Conservation (phyloP, 2,888 invertebrate genomes). For the Leptinotarsa peninsularis region DNA sequence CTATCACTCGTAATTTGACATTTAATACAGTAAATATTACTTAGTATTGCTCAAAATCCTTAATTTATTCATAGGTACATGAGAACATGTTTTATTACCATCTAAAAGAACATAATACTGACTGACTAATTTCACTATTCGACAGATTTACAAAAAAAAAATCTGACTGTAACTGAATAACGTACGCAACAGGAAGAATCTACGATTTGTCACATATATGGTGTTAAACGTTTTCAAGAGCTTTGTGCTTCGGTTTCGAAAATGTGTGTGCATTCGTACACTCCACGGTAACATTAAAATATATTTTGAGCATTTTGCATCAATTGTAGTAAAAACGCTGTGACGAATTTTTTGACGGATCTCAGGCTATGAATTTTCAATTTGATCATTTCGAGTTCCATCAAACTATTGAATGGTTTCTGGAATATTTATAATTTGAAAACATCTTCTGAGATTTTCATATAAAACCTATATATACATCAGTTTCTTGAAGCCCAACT, state of each 20-base stretch:
- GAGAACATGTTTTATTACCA: constrained; percentile 45
- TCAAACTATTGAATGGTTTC: no score
- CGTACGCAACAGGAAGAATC: constrained; percentile 19
- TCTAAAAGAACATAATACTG: constrained; percentile 43
- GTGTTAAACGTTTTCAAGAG: not conserved
- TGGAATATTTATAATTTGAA: no score
- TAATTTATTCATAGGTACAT: constrained; percentile 45
- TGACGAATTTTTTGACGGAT: not conserved
- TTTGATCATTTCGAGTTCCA: no score
- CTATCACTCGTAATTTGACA: constrained; percentile 67
- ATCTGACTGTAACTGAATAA: constrained; percentile 13
- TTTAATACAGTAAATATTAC: constrained; percentile 60
- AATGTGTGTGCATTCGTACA: constrained; percentile 39
- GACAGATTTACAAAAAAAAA: constrained; percentile 41
- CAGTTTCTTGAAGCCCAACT: no score
- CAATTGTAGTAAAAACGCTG: no score
- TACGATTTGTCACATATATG: not conserved
- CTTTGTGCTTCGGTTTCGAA: constrained; percentile 9
- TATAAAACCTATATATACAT: no score
- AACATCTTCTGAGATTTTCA: no score
- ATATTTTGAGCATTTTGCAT: no score
- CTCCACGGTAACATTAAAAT: not conserved
- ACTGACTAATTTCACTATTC: constrained; percentile 32
- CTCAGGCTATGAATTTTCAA: not conserved
- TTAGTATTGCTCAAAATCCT: constrained; percentile 65